A percentile compares a stretch with the other conserved stretches of the same genome.
phyloP scores from a whole-genome alignment of 2,113 vertebrate species.

The Sula dactylatra region DNA sequence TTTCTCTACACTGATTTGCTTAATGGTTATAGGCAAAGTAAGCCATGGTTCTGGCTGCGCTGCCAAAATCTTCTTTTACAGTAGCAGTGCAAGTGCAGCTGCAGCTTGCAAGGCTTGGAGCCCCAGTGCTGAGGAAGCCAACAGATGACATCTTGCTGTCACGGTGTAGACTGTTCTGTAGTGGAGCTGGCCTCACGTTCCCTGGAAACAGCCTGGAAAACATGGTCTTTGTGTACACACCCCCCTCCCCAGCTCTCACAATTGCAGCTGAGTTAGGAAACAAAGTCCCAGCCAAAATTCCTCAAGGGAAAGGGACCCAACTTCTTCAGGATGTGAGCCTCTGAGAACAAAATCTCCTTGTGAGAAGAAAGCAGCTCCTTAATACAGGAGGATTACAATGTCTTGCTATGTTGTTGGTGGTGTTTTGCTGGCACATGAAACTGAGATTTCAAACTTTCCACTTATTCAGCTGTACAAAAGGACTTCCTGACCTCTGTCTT shows the following conservation, averaged over 20 bases:
- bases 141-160: slow-evolving; percentile 37
- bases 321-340: slow-evolving; percentile 32
- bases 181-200: slow-evolving; percentile 35
- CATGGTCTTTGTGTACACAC: not conserved
- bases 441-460: slow-evolving; percentile 31
- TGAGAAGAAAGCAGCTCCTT: slow-evolving; percentile 45
- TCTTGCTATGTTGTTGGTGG: not conserved
- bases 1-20: not conserved
- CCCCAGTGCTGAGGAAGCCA: slow-evolving; percentile 33
- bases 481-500: not conserved
- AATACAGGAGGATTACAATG: not conserved
- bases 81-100: slow-evolving; percentile 56
- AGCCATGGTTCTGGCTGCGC: not conserved
- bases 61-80: slow-evolving; percentile 26
- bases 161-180: not conserved
- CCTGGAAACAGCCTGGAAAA: slow-evolving; percentile 64
- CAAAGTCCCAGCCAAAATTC: slow-evolving; percentile 48
- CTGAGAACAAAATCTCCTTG: slow-evolving; percentile 53
- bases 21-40: not conserved
- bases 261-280: slow-evolving; percentile 24
- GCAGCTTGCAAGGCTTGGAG: slow-evolving; percentile 32
- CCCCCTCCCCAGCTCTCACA: not conserved
- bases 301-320: slow-evolving; percentile 27
- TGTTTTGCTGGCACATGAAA: slow-evolving; percentile 20
- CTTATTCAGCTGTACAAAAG: not conserved